Evolutionary conservation across 2,113 vertebrate species (phyloP).

Genomic region (Rhipidura dahli): DNA sequence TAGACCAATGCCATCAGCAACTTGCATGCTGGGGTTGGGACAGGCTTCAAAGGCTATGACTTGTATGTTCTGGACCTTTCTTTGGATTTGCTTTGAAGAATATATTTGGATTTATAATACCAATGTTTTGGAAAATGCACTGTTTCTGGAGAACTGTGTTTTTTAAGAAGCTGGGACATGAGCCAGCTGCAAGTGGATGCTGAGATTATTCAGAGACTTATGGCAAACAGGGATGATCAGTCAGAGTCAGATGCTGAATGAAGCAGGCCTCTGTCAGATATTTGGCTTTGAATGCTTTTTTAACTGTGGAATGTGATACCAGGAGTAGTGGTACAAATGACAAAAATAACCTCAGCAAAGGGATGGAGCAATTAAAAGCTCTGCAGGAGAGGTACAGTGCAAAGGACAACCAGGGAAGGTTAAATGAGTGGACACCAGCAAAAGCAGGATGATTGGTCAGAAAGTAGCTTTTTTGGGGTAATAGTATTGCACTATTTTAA

Average conservation of each 20-base stretch:
- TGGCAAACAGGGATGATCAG: not conserved
- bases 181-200: conserved; percentile 12
- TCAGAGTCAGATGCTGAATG: not conserved
- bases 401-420: not conserved
- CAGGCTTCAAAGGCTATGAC: not conserved
- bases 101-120: not conserved
- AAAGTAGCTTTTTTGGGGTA: not conserved
- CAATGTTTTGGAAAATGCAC: not conserved
- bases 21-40: not conserved
- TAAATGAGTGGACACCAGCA: not conserved
- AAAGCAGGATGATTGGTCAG: not conserved
- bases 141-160: not conserved
- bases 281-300: not conserved
- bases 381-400: not conserved
- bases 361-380: not conserved
- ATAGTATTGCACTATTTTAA: not conserved
- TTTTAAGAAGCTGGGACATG: not conserved
- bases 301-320: not conserved
- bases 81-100: not conserved
- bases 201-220: conserved; percentile 14
- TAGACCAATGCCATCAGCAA: not conserved
- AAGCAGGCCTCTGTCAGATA: not conserved
- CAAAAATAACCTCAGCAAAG: not conserved
- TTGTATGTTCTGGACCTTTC: not conserved
- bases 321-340: not conserved